A percentile compares a stretch with the other conserved stretches of the same genome.
Evolutionary conservation across 53 echinoderm and acorn worm species (phyloP).

Genomic region (Paracentrotus lividus): DNA sequence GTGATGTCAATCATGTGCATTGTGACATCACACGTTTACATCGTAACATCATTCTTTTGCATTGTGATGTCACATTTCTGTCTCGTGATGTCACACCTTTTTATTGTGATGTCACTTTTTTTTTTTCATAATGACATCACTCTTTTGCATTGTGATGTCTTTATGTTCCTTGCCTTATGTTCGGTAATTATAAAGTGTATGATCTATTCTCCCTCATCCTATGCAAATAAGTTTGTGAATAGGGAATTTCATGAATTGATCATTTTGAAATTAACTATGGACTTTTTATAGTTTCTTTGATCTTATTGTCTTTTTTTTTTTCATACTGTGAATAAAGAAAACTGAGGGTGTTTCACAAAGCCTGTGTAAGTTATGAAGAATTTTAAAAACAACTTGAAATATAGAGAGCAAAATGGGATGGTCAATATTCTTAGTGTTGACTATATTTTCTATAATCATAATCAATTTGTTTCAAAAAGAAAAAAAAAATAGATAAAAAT

Average conservation of each 20-base stretch:
- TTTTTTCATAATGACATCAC: neutral
- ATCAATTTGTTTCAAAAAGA: too few species aligned
- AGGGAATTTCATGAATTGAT: neutral
- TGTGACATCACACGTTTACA: neutral
- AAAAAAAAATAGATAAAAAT: too few species aligned
- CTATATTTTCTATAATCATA: too few species aligned
- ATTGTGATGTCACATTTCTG: neutral
- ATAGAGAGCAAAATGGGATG: too few species aligned
- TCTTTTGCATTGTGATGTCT: conserved; percentile 3
- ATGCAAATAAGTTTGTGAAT: neutral
- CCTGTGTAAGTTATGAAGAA: too few species aligned
- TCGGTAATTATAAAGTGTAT: neutral
- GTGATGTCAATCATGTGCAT: neutral
- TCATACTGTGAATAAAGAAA: too few species aligned
- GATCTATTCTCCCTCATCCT: neutral
- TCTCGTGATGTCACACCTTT: neutral
- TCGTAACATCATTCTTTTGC: neutral
- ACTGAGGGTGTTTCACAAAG: too few species aligned
- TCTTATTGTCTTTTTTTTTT: neutral
- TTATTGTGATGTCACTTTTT: neutral
- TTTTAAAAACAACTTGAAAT: too few species aligned
- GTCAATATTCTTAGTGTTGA: too few species aligned
- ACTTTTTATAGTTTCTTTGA: neutral
- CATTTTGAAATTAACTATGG: neutral
- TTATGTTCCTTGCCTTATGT: neutral